Evolutionary conservation across 2,113 vertebrate species (phyloP).

Genomic region (Trinectes maculatus): DNA sequence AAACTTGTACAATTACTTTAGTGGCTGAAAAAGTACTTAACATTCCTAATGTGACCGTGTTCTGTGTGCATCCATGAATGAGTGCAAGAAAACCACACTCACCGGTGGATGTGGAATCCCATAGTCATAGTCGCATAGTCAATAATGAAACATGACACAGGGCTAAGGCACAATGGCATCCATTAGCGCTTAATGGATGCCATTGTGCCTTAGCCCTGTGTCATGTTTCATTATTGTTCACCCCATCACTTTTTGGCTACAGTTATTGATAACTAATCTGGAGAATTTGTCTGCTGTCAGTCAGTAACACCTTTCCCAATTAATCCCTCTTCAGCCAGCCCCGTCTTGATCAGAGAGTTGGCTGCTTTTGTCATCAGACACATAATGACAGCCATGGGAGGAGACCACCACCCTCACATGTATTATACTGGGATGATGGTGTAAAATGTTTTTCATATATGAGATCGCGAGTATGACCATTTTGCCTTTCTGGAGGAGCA

Average conservation of each 20-base stretch:
- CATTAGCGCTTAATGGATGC: constrained; percentile 1
- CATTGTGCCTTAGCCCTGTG: constrained; percentile 27
- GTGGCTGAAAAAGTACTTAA: constrained; percentile 7
- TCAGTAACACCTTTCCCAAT: constrained; percentile 40
- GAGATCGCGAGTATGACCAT: constrained; percentile 7
- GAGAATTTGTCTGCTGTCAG: constrained; percentile 54
- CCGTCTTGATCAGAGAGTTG: constrained; percentile 28
- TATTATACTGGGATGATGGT: constrained; percentile 24
- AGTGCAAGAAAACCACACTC: constrained; percentile 5
- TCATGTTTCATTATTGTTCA: constrained; percentile 50
- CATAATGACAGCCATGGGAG: constrained; percentile 23
- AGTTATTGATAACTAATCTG: constrained; percentile 36
- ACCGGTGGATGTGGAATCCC: constrained; percentile 6
- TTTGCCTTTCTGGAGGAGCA: constrained; percentile 4
- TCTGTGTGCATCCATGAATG: constrained; percentile 3
- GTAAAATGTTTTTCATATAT: constrained; percentile 30
- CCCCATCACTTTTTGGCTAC: constrained; percentile 25
- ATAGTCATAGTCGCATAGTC: constrained; percentile 4
- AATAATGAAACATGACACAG: constrained; percentile 48
- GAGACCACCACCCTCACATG: neutral
- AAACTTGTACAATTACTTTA: constrained; percentile 19
- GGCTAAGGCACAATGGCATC: constrained; percentile 31
- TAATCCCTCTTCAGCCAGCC: constrained; percentile 46
- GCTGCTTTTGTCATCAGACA: constrained; percentile 45
- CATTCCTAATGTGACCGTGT: constrained; percentile 25